Evolutionary conservation across 2,113 vertebrate species (phyloP).

Genomic region (Axis porcinus): DNA sequence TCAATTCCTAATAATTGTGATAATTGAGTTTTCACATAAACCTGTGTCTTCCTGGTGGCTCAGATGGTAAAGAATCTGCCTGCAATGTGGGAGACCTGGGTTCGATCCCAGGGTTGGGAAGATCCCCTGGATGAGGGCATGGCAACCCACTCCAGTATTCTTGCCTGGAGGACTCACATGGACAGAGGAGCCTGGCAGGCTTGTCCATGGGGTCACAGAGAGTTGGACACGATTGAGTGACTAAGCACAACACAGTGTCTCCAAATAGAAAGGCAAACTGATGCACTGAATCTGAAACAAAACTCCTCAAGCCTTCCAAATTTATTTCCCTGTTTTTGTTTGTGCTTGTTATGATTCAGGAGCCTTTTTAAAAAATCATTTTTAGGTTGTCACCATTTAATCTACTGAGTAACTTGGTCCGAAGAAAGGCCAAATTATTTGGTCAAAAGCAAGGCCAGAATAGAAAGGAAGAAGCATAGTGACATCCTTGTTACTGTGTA

Average conservation of each 20-base stretch:
- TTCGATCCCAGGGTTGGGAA: background rate
- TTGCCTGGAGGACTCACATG: background rate
- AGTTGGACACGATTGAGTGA: accelerated
- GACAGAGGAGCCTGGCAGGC: background rate
- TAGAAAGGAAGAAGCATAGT: background rate
- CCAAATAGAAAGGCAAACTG: background rate
- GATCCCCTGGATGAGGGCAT: background rate
- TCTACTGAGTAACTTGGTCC: background rate
- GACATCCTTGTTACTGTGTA: background rate
- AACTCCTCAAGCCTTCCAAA: background rate
- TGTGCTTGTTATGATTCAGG: background rate
- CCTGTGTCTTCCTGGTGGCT: background rate
- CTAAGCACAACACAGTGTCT: background rate
- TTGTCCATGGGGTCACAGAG: background rate
- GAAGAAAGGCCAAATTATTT: background rate
- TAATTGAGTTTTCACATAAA: background rate
- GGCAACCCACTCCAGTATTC: background rate
- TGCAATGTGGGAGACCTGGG: background rate
- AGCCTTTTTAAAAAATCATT: background rate
- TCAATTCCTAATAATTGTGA: background rate
- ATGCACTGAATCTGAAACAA: background rate
- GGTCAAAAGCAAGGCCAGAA: background rate
- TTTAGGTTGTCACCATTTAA: background rate
- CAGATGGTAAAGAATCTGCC: background rate
- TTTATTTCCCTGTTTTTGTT: background rate